Percentiles rank a stretch among this genome's conserved stretches.
Evolutionary conservation across 2,797 vertebrate species (phyloP).

Genomic region (Enoplosus armatus): DNA sequence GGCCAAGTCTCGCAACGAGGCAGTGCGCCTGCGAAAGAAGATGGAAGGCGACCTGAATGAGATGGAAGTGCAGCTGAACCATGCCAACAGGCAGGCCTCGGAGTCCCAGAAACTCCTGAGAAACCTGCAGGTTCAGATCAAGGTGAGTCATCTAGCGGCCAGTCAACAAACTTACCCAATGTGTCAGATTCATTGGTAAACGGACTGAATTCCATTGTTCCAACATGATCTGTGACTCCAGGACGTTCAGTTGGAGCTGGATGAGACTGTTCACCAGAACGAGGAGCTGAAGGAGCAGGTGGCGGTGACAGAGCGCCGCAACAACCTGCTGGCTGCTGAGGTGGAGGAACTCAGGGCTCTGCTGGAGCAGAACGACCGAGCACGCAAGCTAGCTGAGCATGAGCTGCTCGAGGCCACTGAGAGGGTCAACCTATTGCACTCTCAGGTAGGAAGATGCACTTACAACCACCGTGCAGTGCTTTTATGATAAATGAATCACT

Average conservation of each 20-base stretch:
- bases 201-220: neutral
- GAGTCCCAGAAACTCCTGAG: conserved; percentile 91
- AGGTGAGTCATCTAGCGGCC: conserved; percentile 80
- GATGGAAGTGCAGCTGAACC: conserved; percentile 94
- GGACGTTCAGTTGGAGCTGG: conserved; percentile 92
- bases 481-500: neutral
- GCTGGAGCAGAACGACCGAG: conserved; percentile 92
- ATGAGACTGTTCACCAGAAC: conserved; percentile 88
- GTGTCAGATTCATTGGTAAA: neutral
- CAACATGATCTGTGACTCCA: conserved; percentile 52
- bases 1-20: conserved; percentile 92
- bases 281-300: conserved; percentile 92
- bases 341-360: conserved; percentile 90
- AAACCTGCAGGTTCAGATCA: conserved; percentile 91
- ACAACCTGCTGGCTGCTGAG: conserved; percentile 88
- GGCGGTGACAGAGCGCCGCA: conserved; percentile 89
- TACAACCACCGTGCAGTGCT: neutral
- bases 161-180: neutral
- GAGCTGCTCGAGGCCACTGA: conserved; percentile 92
- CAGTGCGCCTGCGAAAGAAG: conserved; percentile 92
- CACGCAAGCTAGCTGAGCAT: conserved; percentile 92
- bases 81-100: conserved; percentile 88
- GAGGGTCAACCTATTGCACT: conserved; percentile 92
- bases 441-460: conserved; percentile 84
- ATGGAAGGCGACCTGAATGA: conserved; percentile 96